A percentile compares a stretch with the other conserved stretches of the same genome.
These are phyloP conservation scores for Latrodectus hesperus DNA, from an alignment of 2,888 invertebrate species.

Conservation along the genomic window DNA sequence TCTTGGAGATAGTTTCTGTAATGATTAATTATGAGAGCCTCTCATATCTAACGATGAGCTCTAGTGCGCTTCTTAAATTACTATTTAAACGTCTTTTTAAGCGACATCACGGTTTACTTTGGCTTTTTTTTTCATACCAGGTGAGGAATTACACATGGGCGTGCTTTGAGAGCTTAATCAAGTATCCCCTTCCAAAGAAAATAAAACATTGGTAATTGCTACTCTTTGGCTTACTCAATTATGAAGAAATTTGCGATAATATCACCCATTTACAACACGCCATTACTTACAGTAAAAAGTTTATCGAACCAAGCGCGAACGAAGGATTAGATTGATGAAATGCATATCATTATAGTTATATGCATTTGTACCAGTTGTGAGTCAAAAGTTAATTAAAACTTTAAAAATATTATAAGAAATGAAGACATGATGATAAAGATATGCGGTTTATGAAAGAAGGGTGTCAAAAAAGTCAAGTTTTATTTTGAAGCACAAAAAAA, in stretches of 20 bases:
- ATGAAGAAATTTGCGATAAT: slow-evolving; percentile 22
- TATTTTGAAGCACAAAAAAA: not conserved
- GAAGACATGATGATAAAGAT: too few relatives aligned
- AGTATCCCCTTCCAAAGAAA: slow-evolving; percentile 6
- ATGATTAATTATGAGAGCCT: too few relatives aligned
- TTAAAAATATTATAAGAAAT: not conserved
- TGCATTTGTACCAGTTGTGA: too few relatives aligned
- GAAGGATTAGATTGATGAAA: too few relatives aligned
- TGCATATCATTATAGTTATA: too few relatives aligned
- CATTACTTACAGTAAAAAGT: too few relatives aligned
- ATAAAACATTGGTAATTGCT: slow-evolving; percentile 10
- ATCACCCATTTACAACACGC: slow-evolving; percentile 22
- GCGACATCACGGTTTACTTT: not conserved
- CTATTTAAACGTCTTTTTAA: slow-evolving; percentile 18
- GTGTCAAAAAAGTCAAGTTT: not conserved
- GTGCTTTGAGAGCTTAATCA: slow-evolving; percentile 8
- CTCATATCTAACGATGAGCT: too few relatives aligned
- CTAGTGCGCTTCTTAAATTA: too few relatives aligned
- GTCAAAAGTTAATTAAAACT: too few relatives aligned
- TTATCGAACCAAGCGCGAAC: too few relatives aligned
- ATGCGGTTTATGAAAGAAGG: not conserved
- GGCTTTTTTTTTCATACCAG: not conserved
- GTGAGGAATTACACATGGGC: slow-evolving; percentile 1
- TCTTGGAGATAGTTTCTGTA: too few relatives aligned
- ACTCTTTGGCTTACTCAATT: slow-evolving; percentile 1